These are phyloP conservation scores for Lepus oiostolus DNA, from an alignment of 2,797 vertebrate genomes.

Conservation along the genomic window DNA sequence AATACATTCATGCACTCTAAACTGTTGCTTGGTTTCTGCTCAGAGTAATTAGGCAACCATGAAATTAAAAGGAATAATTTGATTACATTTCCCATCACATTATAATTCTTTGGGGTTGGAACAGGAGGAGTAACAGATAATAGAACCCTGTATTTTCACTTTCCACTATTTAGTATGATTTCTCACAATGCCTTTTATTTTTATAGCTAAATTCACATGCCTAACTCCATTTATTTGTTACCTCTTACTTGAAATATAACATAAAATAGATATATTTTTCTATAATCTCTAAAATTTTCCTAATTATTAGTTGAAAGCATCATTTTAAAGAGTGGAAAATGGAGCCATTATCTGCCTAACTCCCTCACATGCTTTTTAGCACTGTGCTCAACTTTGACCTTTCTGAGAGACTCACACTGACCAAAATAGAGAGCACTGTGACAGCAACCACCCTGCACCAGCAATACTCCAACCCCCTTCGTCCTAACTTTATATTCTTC, in stretches of 20 bases:
- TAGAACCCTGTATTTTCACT: conserved; percentile 12
- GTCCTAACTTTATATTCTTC: not conserved
- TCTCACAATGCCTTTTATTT: conserved; percentile 33
- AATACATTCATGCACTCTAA: conserved; percentile 74
- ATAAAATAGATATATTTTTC: not conserved
- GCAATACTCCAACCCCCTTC: rapidly evolving
- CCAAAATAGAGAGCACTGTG: not conserved
- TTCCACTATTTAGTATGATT: conserved; percentile 16
- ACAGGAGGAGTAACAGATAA: conserved; percentile 52
- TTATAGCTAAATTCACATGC: not conserved
- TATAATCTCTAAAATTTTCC: not conserved
- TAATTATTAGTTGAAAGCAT: not conserved
- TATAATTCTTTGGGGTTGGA: conserved; percentile 39
- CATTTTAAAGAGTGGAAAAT: not conserved
- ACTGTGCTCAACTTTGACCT: not conserved
- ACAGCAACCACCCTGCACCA: rapidly evolving
- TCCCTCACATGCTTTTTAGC: not conserved
- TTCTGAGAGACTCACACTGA: not conserved
- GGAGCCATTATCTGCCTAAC: not conserved
- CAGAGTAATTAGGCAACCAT: conserved; percentile 81
- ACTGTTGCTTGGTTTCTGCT: conserved; percentile 71
- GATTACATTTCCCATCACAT: conserved; percentile 70
- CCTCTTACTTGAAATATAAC: conserved; percentile 28
- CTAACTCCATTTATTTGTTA: not conserved
- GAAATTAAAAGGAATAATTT: conserved; percentile 80